Conservation (phyloP, 2,113 vertebrate genomes). For the Nothobranchius kuhntae region DNA sequence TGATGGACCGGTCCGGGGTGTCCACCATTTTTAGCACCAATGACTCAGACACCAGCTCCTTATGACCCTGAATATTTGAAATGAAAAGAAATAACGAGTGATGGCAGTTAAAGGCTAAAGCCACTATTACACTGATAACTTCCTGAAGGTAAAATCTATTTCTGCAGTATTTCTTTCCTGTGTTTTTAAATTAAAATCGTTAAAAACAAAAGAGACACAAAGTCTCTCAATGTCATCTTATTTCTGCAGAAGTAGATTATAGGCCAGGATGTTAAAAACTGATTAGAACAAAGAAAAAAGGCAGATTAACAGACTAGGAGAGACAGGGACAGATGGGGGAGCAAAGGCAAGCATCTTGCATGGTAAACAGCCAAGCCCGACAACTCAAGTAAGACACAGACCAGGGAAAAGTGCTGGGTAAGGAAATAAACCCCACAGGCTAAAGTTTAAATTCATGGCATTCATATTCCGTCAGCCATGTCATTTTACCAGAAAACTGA, state of each 20-base stretch:
- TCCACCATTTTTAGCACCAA: too few species aligned
- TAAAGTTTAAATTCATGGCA: conserved; percentile 50
- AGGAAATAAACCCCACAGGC: conserved; percentile 57
- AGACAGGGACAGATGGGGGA: conserved; percentile 65
- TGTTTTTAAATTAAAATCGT: background rate
- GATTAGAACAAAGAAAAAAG: conserved; percentile 48
- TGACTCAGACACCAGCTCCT: too few species aligned
- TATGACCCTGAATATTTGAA: too few species aligned
- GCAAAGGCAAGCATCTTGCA: conserved; percentile 45
- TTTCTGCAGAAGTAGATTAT: conserved; percentile 36
- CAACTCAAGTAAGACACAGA: conserved; percentile 60
- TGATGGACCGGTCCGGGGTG: too few species aligned
- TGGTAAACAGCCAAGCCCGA: conserved; percentile 60
- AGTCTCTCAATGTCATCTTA: background rate
- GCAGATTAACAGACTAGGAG: conserved; percentile 53
- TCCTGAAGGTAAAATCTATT: background rate
- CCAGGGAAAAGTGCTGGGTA: conserved; percentile 44
- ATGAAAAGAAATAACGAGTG: too few species aligned
- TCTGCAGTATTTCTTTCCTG: background rate
- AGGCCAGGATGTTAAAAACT: conserved; percentile 39
- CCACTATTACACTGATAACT: background rate
- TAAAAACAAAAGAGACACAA: background rate
- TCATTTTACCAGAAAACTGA: conserved; percentile 59
- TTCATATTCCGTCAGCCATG: conserved; percentile 62
- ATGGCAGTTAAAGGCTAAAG: background rate